Base-by-base conservation (phyloP, 2,888 invertebrate species). In the Agapostemon virescens region DNA sequence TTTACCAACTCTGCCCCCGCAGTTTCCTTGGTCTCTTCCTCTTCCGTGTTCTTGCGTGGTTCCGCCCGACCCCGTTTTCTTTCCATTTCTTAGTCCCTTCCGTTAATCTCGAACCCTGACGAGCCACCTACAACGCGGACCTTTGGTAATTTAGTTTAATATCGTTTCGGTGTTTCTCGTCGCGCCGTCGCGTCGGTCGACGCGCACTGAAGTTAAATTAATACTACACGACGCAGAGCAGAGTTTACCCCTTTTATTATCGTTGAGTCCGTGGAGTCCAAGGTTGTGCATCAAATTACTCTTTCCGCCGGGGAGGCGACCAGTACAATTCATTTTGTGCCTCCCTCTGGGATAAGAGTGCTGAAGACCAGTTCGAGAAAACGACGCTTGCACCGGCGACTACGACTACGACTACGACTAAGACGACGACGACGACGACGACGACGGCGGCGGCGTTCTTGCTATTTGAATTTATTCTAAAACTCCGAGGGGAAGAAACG, bases 131-230 rank as follows among this genome's bases (percentile, higher is more conserved):
- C 68, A 61, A 58, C 67, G 68, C 69, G 74, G 52, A 75, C 77
- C 69, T 83, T 76, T 80, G 76, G 83, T 78, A 87, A 87, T 89
- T 88, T 86, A 85, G 79, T 80, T 89, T 87, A 86, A 87, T 87
- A 87, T 77, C 80, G 75, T 87, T 87, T 79, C 74, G 63, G 71
- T 79, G 70, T 70, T 71, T 55, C 63, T n/a, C 36, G 36, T 11
- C 33, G 9, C 20, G 9, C 20, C 36, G 3, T 55, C 15, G 55
- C 20, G 38, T 23, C 38, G 36, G 64, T 11, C 38, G 23, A 13
- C 63, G 77, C 82, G 82, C 79, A 86, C 87, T 82, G 81, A 88
- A 89, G 88, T 90, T 89, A 87, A 90, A 90, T 90, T 90, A 90
- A 90, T 89, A 88, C 84, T 84, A 82, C 82, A 77, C 81, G 77